Evolutionary conservation across 2,113 vertebrate species (phyloP).

Genomic region (Lota lota): DNA sequence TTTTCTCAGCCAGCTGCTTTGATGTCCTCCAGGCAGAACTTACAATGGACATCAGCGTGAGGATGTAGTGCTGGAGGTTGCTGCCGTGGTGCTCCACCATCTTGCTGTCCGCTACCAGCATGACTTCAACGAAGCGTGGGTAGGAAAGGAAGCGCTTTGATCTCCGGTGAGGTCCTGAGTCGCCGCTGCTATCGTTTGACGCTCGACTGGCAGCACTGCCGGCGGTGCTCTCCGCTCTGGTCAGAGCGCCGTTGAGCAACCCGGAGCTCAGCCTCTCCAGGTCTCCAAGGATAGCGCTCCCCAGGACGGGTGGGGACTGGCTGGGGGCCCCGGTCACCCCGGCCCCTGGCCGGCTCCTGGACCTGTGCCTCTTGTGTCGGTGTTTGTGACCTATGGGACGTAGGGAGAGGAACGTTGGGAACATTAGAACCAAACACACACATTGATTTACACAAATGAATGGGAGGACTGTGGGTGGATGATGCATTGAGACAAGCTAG

Average conservation of each 20-base stretch:
- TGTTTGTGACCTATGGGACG: conserved; percentile 77
- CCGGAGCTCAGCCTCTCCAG: conserved; percentile 72
- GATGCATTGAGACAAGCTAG: conserved; percentile 18
- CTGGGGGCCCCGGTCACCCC: conserved; percentile 27
- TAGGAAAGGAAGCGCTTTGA: conserved; percentile 95
- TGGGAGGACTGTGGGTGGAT: background rate
- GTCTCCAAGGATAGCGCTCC: conserved; percentile 66
- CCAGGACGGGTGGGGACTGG: conserved; percentile 35
- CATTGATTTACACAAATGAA: conserved; percentile 37
- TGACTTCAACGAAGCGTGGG: conserved; percentile 96
- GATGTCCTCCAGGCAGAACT: conserved; percentile 65
- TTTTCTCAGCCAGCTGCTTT: background rate
- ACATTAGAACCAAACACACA: conserved; percentile 15
- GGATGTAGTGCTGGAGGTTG: conserved; percentile 95
- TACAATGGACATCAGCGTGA: conserved; percentile 98
- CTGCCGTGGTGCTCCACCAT: conserved; percentile 94
- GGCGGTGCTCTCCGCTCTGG: conserved; percentile 48
- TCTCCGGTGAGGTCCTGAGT: conserved; percentile 81
- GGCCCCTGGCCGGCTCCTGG: conserved; percentile 43
- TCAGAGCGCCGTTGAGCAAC: conserved; percentile 60
- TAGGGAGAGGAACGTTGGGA: no score
- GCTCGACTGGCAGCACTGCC: conserved; percentile 51
- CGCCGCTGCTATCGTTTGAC: conserved; percentile 66
- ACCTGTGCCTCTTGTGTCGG: conserved; percentile 73
- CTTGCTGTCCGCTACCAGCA: conserved; percentile 96